Evolutionary conservation across 2,113 vertebrate genomes (phyloP).

Genomic region (Isichthys henryi): DNA sequence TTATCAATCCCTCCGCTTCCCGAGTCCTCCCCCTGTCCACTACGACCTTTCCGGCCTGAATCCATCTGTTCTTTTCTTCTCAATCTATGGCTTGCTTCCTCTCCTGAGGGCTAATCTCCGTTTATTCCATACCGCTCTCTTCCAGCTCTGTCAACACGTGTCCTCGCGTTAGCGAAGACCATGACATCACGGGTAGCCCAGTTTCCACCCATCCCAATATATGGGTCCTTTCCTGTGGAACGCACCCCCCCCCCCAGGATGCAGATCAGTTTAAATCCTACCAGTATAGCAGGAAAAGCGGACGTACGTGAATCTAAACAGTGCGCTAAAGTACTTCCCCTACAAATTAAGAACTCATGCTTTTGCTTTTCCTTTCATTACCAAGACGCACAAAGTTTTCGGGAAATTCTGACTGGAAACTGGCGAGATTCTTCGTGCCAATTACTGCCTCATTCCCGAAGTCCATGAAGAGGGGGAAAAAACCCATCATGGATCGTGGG

Average conservation of each 20-base stretch:
- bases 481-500: neutral
- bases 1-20: constrained; percentile 43
- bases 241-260: too few relatives aligned
- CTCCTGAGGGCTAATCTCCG: neutral
- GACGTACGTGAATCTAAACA: too few relatives aligned
- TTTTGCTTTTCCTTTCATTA: neutral
- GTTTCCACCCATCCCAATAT: constrained; percentile 24
- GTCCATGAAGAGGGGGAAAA: neutral
- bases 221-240: constrained; percentile 10
- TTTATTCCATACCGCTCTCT: neutral
- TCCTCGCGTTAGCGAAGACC: neutral
- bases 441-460: neutral
- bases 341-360: neutral
- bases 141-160: neutral
- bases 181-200: neutral
- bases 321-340: neutral
- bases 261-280: neutral
- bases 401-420: neutral
- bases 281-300: neutral
- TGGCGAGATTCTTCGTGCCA: neutral
- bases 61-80: constrained; percentile 27
- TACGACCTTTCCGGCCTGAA: constrained; percentile 52
- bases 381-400: neutral
- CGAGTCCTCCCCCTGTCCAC: constrained; percentile 56
- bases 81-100: constrained; percentile 40